Evolutionary conservation across 2,888 invertebrate genomes (phyloP).

Genomic region (Patella ulyssiponensis): DNA sequence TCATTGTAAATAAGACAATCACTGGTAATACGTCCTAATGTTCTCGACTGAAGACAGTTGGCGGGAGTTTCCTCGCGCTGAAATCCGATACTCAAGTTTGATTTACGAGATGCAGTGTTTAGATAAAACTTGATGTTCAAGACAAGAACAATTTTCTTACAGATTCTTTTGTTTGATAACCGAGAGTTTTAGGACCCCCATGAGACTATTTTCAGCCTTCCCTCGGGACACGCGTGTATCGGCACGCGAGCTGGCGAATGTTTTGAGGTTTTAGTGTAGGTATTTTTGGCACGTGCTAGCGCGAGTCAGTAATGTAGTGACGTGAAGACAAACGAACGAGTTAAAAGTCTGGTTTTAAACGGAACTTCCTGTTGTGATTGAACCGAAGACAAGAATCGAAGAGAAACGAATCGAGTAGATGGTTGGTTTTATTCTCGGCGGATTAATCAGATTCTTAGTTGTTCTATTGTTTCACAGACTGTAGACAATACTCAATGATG

Average conservation of each 20-base stretch:
- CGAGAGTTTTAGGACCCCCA: conserved; percentile 9
- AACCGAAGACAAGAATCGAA: no score
- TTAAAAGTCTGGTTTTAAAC: no score
- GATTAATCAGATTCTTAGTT: no score
- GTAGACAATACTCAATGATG: no score
- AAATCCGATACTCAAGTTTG: conserved; percentile 13
- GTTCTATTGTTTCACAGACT: no score
- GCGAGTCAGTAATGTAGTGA: not conserved
- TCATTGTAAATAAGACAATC: no score
- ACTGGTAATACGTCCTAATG: no score
- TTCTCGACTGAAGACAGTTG: conserved; percentile 5
- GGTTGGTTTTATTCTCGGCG: no score
- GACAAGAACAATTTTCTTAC: not conserved
- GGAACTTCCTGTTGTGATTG: no score
- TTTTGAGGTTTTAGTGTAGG: not conserved
- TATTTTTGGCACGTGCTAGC: conserved; percentile 12
- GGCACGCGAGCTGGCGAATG: not conserved
- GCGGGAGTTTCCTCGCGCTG: conserved; percentile 12
- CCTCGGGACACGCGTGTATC: not conserved
- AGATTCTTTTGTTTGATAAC: conserved; percentile 10
- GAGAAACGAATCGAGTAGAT: no score
- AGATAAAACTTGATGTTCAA: conserved; percentile 13
- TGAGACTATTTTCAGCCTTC: not conserved
- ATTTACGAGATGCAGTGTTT: not conserved
- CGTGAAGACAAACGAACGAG: no score